These are phyloP conservation scores for Theristicus caerulescens DNA, from an alignment of 2,113 vertebrate genomes.

Conservation along the genomic window DNA sequence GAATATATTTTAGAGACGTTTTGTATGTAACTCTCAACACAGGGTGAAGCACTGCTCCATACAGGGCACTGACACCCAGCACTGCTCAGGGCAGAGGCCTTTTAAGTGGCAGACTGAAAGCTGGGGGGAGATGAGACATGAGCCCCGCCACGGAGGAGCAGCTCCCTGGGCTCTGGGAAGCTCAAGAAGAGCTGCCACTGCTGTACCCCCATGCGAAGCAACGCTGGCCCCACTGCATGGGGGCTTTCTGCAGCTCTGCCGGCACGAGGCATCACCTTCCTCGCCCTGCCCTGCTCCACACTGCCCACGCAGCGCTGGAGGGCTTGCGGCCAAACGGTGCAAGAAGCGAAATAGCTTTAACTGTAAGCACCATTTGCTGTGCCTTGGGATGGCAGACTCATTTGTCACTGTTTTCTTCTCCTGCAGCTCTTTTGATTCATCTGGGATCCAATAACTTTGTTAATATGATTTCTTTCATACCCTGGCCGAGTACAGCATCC, in stretches of 20 bases:
- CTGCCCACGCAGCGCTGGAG: not conserved
- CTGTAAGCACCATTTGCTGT: slow-evolving; percentile 5
- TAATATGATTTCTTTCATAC: slow-evolving; percentile 45
- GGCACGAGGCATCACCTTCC: fast-evolving
- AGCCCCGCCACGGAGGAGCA: not conserved
- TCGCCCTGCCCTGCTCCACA: fast-evolving
- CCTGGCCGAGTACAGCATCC: not conserved
- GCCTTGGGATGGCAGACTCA: slow-evolving; percentile 15
- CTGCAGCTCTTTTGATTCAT: slow-evolving; percentile 29
- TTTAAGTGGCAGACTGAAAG: not conserved
- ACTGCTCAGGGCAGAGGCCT: not conserved
- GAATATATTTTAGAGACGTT: not conserved
- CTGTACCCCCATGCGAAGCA: fast-evolving
- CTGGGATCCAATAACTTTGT: slow-evolving; percentile 54
- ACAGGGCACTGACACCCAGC: not conserved
- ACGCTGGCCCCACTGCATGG: not conserved
- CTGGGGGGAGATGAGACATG: not conserved
- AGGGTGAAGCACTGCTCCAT: not conserved
- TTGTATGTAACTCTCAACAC: not conserved
- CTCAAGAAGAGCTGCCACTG: not conserved
- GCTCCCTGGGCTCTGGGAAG: not conserved
- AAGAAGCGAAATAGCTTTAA: not conserved
- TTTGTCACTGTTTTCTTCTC: slow-evolving; percentile 61
- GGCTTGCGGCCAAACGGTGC: not conserved
- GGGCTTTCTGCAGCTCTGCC: not conserved